These are phyloP conservation scores for Odontomyia ornata DNA, from an alignment of 2,888 invertebrate genomes.

Conservation along the genomic window DNA sequence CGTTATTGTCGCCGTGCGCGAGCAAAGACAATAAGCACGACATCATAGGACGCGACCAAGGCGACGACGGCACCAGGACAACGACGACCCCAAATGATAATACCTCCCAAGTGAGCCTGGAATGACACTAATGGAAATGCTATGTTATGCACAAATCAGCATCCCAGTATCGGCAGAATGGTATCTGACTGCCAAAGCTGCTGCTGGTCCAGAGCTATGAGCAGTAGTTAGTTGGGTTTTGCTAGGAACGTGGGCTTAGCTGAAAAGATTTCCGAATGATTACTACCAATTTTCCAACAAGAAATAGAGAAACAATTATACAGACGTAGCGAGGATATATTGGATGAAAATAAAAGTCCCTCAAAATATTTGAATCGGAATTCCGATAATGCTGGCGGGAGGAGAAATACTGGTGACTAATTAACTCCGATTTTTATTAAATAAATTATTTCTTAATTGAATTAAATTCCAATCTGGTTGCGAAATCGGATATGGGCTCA, in stretches of 20 bases:
- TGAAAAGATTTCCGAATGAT: conserved; percentile 6
- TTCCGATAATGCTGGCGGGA: not conserved
- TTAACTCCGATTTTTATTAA: not conserved
- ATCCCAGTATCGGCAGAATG: conserved; percentile 10
- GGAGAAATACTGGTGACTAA: not conserved
- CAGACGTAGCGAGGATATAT: not conserved
- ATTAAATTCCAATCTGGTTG: no score
- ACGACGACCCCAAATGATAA: not conserved
- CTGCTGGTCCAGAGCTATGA: not conserved
- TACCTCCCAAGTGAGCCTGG: conserved; percentile 45
- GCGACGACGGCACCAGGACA: no score
- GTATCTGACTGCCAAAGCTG: not conserved
- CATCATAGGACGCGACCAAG: conserved; percentile 35
- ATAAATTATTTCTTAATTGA: no score
- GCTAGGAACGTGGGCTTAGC: conserved; percentile 1
- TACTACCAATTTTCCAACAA: not conserved
- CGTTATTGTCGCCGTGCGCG: conserved; percentile 41
- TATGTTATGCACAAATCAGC: conserved; percentile 45
- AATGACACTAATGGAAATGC: conserved; percentile 50
- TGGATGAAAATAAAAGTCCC: no score
- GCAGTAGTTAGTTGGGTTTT: not conserved
- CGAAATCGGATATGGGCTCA: no score
- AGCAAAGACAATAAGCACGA: conserved; percentile 41
- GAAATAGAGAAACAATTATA: not conserved
- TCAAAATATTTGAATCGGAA: conserved; percentile 13